Base-by-base conservation (phyloP, 2,888 invertebrate genomes). In the Yponomeuta plumbellus region DNA sequence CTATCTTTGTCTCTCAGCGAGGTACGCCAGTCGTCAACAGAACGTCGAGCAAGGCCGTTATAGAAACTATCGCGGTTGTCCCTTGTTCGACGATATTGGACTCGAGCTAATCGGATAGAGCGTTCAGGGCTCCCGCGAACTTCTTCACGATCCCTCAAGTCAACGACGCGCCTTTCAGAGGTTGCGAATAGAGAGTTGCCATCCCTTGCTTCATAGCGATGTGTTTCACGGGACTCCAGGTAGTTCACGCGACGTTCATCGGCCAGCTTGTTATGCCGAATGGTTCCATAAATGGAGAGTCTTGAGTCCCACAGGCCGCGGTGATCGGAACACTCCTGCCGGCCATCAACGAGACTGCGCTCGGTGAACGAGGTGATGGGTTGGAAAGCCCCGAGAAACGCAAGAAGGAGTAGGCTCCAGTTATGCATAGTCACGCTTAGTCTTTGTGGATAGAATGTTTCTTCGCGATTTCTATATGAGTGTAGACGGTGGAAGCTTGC, bases 371-470 rank as follows among this genome's bases (percentile, higher is more conserved):
- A 83, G 71, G 77, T 77, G 74, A 82, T 69, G 86, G 85, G 71
- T 86, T 82, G 70, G 87, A 59, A 39, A 69, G 85, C 78, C 77
- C 84, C 84, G 76, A 85, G 78, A 79, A 88, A 79, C 78, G 85
- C 84, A 78, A 88, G 79, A 71, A 91, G 79, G 71, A 86, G 80
- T 75, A 89, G 85, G 86, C 83, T 80, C 88, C 89, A 88, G 82
- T 85, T 85, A 89, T 89, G 80, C 91, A 91, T 91, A 89, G 85
- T 90, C 81, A 86, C 86, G 78, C 44, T 75, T 79, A 73, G 64
- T 57, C 71, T 70, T 75, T 73, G 75, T 71, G 66, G 64, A 64
- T 67, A 26, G 68, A 72, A 72, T 74, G 74, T 78, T 74, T 71
- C 76, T 34, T 78, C 71, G 74, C 74, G 74, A 75, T 74, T 71